Evolutionary conservation across 2,797 vertebrate genomes (phyloP), one percentile per base, ranked within the genome.

Genomic region (Pseudochaenichthys georgianus): DNA sequence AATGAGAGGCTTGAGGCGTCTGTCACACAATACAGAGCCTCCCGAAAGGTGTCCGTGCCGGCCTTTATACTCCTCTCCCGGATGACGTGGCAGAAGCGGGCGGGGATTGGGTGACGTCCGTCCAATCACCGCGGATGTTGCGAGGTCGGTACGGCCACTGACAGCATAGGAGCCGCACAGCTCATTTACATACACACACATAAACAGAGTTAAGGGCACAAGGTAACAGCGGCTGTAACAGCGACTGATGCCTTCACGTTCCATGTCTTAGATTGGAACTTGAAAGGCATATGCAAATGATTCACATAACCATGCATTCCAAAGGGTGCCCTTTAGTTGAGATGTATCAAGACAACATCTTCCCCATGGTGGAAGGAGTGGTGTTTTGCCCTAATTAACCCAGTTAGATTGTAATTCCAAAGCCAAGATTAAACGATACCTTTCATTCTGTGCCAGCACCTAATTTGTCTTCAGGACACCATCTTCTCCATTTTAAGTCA

Each of bases 371-470:
- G 71, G 73, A 84, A 50, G 60, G 71, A 89, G 79, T 60, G 51
- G 64, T 75, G 78, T 80, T 89, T 85, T 88, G 73, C 80, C 83
- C 75, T 91, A 92, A 94, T 95, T 94, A 94, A 91, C 91, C 88
- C 82, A 92, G 84, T 94, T 91, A 85, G 84, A 91, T 90, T 54
- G 73, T 75, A 91, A 21, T 21, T 92, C 85, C 28, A 13, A 77
- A 78, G 87, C 88, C 62, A 63, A 89, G 89, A 92, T 90, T 88
- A 86, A 91, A 92, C 73, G 72, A 92, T 91, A 90, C 77, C 89
- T 91, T 88, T 92, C 81, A 87, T 88, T 91, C 74, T 74, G 80
- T 83, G 90, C 92, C 91, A 89, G 89, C 84, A 82, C 70, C 87
- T 87, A 63, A 80, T 92, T 91, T 91, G 85, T 92, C 92, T 91